Evolutionary conservation across 2,888 invertebrate species (phyloP), one percentile per base, ranked within the genome.

Genomic region (Podabrus alpinus): DNA sequence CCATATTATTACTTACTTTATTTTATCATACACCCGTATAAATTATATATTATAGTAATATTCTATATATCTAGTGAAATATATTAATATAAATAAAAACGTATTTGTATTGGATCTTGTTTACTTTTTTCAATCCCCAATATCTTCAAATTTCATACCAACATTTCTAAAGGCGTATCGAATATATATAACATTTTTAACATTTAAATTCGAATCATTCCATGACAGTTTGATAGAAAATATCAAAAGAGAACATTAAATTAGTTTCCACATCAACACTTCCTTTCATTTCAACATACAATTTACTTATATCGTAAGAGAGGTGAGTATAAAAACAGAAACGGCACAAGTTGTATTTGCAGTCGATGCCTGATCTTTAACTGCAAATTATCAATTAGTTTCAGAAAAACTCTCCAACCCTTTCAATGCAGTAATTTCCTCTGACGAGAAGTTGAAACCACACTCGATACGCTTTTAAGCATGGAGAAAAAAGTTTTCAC

Each of bases 61-160:
- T 80, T 85, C 84, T 85, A 87, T 87, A 87, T 86, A 85, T 84
- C 86, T 87, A 88, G 88, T 86, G 84, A 87, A 87, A 87, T 87
- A 87, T 87, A 87, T 86, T 85, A 87, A 87, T 86, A 87, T 87
- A 88, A 76, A 87, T 87, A 87, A 87, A 83, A 87, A 85, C 87
- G 87, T 87, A 88, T 88, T 88, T 88, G 87, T 88, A 88, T 87
- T 87, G 87, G 84, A 82, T 68, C 19, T 72, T 72, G 78, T 75
- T 80, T 80, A 81, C 80, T 80, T 80, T 69, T 77, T 74, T 68
- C 15, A 9, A 19, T 21, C 29, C 16, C 62, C 45, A 45, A 45
- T 45, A 45, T 45, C n/a, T 45, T 45, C 45, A 45, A 45, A 45
- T 45, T 45, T 45, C 45, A n/a, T 45, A n/a, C 19, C 15, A 24